phyloP scores from a whole-genome alignment of 2,888 invertebrate genomes.

The Xestia ashworthii region DNA sequence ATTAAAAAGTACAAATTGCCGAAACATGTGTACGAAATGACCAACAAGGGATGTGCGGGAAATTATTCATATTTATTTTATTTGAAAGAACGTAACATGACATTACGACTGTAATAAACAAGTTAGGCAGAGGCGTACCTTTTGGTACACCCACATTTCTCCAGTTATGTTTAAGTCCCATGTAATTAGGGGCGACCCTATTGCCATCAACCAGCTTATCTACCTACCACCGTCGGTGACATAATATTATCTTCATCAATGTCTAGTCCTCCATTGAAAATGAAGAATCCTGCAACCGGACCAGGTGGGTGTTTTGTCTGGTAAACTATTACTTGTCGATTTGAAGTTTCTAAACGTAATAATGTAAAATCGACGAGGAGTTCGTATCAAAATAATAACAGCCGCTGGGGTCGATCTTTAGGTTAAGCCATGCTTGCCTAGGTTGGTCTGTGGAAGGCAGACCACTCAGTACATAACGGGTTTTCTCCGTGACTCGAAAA shows the following conservation, averaged over 20 bases:
- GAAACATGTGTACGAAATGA: conserved; percentile 45
- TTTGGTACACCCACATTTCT: not conserved
- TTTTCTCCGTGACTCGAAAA: too few relatives aligned
- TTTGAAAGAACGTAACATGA: conserved; percentile 22
- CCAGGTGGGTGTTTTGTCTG: not conserved
- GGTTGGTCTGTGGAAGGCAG: too few relatives aligned
- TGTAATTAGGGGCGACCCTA: not conserved
- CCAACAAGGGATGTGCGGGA: conserved; percentile 24
- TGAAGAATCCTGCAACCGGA: not conserved
- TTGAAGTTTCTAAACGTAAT: not conserved
- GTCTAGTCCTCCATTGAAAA: not conserved
- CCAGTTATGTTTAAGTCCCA: not conserved
- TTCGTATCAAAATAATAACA: too few relatives aligned
- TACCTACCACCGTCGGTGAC: too few relatives aligned
- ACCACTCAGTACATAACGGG: too few relatives aligned
- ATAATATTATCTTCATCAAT: too few relatives aligned
- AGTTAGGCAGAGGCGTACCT: not conserved
- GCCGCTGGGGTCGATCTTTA: too few relatives aligned
- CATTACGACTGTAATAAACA: not conserved
- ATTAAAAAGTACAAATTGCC: conserved; percentile 49
- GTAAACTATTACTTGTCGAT: not conserved
- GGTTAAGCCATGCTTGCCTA: too few relatives aligned
- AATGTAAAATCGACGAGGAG: too few relatives aligned
- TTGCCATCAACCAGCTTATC: not conserved
- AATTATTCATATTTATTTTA: conserved; percentile 53